Percentiles rank a stretch among this genome's conserved stretches.
These are phyloP conservation scores for Pimephales promelas DNA, from an alignment of 2,113 vertebrate species.

Conservation along the genomic window DNA sequence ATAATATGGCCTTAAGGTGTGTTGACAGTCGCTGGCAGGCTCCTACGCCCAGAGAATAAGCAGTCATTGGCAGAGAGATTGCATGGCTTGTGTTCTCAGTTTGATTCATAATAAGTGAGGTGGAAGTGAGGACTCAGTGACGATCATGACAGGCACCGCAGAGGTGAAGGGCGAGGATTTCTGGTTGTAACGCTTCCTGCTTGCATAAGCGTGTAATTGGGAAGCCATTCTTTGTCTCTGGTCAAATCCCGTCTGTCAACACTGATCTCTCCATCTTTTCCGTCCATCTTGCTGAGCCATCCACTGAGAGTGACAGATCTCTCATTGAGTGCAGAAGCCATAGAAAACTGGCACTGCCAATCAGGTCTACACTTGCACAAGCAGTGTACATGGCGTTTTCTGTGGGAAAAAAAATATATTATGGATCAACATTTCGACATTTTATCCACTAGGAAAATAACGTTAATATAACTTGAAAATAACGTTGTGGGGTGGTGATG, in stretches of 20 bases:
- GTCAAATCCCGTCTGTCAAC: conserved; percentile 51
- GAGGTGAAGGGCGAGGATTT: conserved; percentile 38
- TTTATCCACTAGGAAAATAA: background rate
- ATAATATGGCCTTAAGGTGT: conserved; percentile 43
- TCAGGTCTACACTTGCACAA: background rate
- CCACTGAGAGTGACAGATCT: conserved; percentile 35
- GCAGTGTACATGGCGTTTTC: background rate
- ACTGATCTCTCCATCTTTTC: conserved; percentile 47
- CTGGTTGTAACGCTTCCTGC: conserved; percentile 26
- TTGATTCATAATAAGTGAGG: conserved; percentile 26
- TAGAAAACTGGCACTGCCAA: background rate
- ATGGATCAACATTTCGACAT: background rate
- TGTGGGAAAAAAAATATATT: background rate
- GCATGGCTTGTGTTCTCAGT: conserved; percentile 41
- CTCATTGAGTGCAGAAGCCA: background rate
- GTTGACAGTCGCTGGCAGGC: conserved; percentile 45
- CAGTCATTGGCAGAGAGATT: conserved; percentile 44
- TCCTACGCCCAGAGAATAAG: conserved; percentile 36
- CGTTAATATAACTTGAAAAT: too few relatives aligned
- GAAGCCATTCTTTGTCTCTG: conserved; percentile 41
- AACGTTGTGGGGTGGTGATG: too few relatives aligned
- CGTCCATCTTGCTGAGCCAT: conserved; percentile 14
- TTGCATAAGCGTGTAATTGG: conserved; percentile 43
- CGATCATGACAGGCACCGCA: conserved; percentile 21
- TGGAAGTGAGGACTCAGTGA: conserved; percentile 46